Evolutionary conservation across 2,888 invertebrate species (phyloP).

Genomic region (Girardia tigrina): DNA sequence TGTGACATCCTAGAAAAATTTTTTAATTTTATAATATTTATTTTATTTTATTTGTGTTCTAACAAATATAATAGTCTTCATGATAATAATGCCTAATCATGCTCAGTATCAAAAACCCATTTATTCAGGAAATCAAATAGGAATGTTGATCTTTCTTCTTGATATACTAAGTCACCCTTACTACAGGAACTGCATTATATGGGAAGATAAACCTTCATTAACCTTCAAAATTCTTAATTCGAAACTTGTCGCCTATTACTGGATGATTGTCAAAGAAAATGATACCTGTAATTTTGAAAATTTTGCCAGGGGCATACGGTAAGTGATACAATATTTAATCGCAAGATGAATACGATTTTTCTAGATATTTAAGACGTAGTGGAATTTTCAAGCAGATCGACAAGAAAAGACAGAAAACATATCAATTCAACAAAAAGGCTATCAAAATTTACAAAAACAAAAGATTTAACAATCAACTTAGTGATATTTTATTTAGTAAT

Average conservation of each 20-base stretch:
- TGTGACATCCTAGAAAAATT: too few species aligned
- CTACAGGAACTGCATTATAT: background rate
- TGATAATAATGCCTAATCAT: too few species aligned
- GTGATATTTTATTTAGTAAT: background rate
- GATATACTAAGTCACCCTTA: conserved; percentile 14
- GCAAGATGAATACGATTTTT: background rate
- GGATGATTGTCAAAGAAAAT: conserved; percentile 26
- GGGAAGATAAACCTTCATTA: background rate
- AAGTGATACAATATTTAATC: background rate
- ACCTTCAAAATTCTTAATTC: conserved; percentile 25
- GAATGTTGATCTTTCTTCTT: background rate
- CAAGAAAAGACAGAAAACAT: background rate
- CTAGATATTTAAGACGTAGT: background rate
- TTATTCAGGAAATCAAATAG: background rate
- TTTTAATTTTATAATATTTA: too few species aligned
- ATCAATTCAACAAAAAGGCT: conserved; percentile 6
- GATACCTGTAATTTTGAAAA: conserved; percentile 25
- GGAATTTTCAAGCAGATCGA: background rate
- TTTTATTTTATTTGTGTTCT: too few species aligned
- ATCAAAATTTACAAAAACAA: background rate
- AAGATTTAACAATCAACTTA: background rate
- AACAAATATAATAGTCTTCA: too few species aligned
- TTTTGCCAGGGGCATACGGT: background rate
- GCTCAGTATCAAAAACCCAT: too few species aligned
- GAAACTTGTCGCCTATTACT: background rate